Base-by-base conservation (phyloP, 1,140 invertebrate genomes). In the Homalodisca vitripennis region DNA sequence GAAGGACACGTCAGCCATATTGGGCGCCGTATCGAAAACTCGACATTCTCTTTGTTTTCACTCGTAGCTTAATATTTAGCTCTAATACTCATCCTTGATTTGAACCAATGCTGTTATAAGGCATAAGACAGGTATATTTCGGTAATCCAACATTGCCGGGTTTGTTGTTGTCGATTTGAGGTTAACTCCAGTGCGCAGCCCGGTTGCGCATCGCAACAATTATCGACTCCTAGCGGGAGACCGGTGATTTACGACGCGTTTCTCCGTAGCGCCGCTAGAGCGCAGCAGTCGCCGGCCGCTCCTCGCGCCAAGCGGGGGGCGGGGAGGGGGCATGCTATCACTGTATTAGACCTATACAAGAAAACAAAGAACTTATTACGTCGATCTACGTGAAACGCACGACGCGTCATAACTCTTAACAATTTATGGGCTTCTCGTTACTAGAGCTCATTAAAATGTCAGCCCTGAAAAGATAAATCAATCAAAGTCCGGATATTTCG, bases 361-460 rank as follows among this genome's bases (percentile, higher is more conserved):
- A 66, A 66, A 66, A 66, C 63, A 66, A 66, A 47, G 63, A 66
- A 66, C 27, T 66, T 66, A 46, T 41, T 66, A 66, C 63, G 63
- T 66, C 63, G 41, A 66, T 66, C 63, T 47, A 63, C 60, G 31
- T 26, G 27, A 60, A 22, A 29, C 55, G 27, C 55, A 29, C 20
- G 14, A 31, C 29, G 30, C 27, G 60, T 31, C 31, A 63, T 63
- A 63, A 63, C 31, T 63, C 60, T 32, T n/a, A 3, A 34, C n/a
- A 66, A 46, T 66, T 66, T 66, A 66, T 46, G 41, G 27, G n/a
- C 32, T 66, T 66, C 27, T 63, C 41, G 63, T 66, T 46, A 66
- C n/a, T 47, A 20, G 55, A 22, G 41, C 63, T 46, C 63, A 66
- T 66, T 66, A 66, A 66, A n/a, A 31, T 47, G 63, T 66, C 63